These are phyloP conservation scores for Crenichthys baileyi DNA, from an alignment of 2,797 vertebrate genomes.

Conservation along the genomic window DNA sequence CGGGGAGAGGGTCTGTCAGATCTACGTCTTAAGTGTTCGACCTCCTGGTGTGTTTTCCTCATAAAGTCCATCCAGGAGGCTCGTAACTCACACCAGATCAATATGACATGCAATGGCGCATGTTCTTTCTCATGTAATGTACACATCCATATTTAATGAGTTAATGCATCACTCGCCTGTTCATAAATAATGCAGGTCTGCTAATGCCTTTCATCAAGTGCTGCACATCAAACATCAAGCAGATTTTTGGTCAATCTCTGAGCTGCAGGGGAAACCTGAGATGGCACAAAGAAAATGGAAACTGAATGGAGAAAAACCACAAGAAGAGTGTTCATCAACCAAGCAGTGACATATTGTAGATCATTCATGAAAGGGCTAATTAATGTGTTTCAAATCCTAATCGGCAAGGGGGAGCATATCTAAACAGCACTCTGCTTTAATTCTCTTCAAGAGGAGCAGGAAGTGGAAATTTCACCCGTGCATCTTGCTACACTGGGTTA, in stretches of 20 bases:
- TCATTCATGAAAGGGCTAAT: conserved; percentile 68
- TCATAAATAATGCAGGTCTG: conserved; percentile 76
- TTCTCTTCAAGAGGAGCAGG: conserved; percentile 47
- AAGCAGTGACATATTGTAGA: conserved; percentile 61
- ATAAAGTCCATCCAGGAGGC: conserved; percentile 59
- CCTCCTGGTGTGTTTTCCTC: conserved; percentile 65
- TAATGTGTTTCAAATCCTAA: conserved; percentile 68
- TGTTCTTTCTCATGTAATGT: conserved; percentile 79
- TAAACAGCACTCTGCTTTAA: conserved; percentile 63
- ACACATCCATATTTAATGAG: conserved; percentile 78
- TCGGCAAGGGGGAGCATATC: conserved; percentile 58
- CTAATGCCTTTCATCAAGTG: conserved; percentile 78
- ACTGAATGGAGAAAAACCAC: conserved; percentile 42
- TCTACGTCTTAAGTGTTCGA: conserved; percentile 61
- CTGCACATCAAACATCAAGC: conserved; percentile 79
- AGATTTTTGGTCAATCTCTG: conserved; percentile 67
- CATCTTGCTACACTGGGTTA: conserved; percentile 50
- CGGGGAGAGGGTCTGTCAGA: conserved; percentile 39
- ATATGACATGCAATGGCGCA: conserved; percentile 76
- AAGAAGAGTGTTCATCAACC: conserved; percentile 65
- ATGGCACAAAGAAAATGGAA: conserved; percentile 37
- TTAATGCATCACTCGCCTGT: conserved; percentile 74
- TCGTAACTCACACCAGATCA: conserved; percentile 76
- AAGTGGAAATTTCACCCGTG: conserved; percentile 61
- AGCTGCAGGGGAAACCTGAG: conserved; percentile 59